phyloP scores from a whole-genome alignment of 2,888 invertebrate genomes.

The Terebella lapidaria region DNA sequence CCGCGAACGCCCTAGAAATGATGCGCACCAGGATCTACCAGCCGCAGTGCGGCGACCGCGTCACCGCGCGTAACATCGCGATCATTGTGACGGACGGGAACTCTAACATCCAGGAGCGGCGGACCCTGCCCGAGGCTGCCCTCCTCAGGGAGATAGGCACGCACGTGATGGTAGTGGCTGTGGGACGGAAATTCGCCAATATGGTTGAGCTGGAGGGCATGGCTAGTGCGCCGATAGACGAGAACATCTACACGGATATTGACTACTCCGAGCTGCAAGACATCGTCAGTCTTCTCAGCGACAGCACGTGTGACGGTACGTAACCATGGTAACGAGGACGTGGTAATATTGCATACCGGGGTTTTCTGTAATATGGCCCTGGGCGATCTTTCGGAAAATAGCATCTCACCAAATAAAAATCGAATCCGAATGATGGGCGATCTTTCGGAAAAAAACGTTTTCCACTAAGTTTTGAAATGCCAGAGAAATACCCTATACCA shows the following conservation, averaged over 20 bases:
- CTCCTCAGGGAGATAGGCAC: conserved; percentile 8
- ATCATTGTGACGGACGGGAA: conserved; percentile 41
- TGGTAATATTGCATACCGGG: not conserved
- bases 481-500: no score
- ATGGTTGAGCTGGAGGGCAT: conserved; percentile 40
- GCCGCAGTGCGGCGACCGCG: conserved; percentile 35
- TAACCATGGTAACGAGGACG: not conserved
- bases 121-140: conserved; percentile 38
- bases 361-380: no score
- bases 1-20: conserved; percentile 34
- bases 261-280: conserved; percentile 31
- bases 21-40: conserved; percentile 26
- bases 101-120: conserved; percentile 34
- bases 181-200: conserved; percentile 23
- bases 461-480: no score
- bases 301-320: conserved; percentile 41
- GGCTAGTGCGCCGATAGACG: conserved; percentile 37
- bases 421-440: no score
- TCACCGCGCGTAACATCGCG: conserved; percentile 35
- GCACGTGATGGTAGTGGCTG: conserved; percentile 19
- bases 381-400: no score
- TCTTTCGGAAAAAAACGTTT: no score
- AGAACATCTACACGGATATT: conserved; percentile 37
- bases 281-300: conserved; percentile 32
- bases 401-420: no score